Base-by-base conservation (phyloP, 2,113 vertebrate species). In the Grantiella picta region DNA sequence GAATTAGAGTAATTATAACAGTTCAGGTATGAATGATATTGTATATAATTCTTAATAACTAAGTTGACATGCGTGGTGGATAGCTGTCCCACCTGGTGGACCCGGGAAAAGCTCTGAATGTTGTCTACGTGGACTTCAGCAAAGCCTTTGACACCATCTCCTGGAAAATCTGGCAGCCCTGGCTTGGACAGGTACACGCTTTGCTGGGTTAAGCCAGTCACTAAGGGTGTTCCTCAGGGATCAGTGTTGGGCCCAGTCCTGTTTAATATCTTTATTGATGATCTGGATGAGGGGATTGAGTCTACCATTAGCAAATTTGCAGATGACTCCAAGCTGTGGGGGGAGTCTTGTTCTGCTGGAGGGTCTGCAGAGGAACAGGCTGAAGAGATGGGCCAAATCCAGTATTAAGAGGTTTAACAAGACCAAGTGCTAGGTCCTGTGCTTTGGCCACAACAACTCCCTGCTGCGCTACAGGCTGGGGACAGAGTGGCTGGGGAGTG, bases 71-170 rank as follows among this genome's bases (percentile, higher is more conserved):
- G 24, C 10, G 24, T 49, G n/a, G 8, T 73, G 49, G 15, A 18
- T n/a, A 47, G 49, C 10, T 56, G 40, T 28, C n/a, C 15, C 0
- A 0, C 23, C 14, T 56, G 23, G 28, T 47, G 50, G 59, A 38
- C 73, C n/a, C 38, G 28, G 19, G 15, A n/a, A 56, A n/a, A 29
- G n/a, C 42, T 40, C 5, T 49, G 59, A 10, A 19, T 47, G 19
- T 73, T 84, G 18, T 38, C 18, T 64, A 12, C 40, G 19, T n/a
- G 70, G 20, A 23, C 23, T 56, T 75, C 11, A 73, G n/a, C 59
- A 38, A 36, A 53, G 40, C n/a, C 24, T 75, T 73, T 56, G 59
- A 28, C 50, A 73, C 3, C 3, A 12, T 65, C 19, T 49, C n/a
- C 24, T 85, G 60, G 23, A 24, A n/a, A 73, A 56, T 29, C 50